Evolutionary conservation across 2,113 vertebrate genomes (phyloP), one percentile per base, ranked within the genome.

Genomic region (Onychorhynchus coronatus): DNA sequence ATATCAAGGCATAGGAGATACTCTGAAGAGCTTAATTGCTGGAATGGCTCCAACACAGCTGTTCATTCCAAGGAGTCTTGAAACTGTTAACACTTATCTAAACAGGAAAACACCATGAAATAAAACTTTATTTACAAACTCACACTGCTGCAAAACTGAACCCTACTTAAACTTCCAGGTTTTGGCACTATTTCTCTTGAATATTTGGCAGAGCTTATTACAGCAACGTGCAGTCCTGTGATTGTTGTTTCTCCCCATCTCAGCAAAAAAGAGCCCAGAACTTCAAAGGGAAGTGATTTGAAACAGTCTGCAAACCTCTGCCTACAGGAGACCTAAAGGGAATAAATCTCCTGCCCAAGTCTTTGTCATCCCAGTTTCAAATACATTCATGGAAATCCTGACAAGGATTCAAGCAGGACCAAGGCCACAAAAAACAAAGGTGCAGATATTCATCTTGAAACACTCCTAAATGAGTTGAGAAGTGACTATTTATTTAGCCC

Each of bases 41-140:
- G 73, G 89, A 89, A 67, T 16, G 1, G 0, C 30, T 92, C 84
- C 95, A 96, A 72, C 59, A 92, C 96, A 95, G 92, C 87, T 96
- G 92, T 35, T 96, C 81, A 58, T 96, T 95, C 84, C 94, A 89
- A 93, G 86, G 44, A 89, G 24, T 35, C 78, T 95, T 95, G 94
- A 96, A 95, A 96, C 76, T 63, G 66, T 87, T 97, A 95, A 87
- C 77, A 78, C 49, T 95, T 95, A 92, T 87, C 77, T 85, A 97
- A 91, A 96, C 89, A 96, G 89, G 91, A 96, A 95, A 96, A 84
- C 81, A 96, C 73, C 77, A 78, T 61, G 91, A 89, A 94, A 91
- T 87, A 92, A 91, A 95, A 91, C 77, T 88, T 95, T 94, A 93
- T 95, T 97, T 95, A 97, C 84, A 78, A 95, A 95, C 87, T 93